Evolutionary conservation across 2,888 invertebrate genomes (phyloP).

Genomic region (Napeogenes inachia): DNA sequence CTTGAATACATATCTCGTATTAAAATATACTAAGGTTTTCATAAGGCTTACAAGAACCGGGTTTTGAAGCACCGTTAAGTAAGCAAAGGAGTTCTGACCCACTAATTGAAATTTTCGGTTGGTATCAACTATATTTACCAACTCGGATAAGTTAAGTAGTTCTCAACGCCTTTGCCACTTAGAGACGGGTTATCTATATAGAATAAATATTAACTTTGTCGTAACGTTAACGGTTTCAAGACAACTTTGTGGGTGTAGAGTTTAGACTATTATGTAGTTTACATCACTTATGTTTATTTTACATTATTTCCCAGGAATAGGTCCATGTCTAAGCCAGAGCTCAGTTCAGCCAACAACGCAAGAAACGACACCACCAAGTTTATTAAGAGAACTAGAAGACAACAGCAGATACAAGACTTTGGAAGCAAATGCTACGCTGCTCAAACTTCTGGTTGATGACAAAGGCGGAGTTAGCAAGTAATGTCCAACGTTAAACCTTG

Average conservation of each 20-base stretch:
- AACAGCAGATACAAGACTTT: constrained; percentile 72
- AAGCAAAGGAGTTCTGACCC: constrained; percentile 58
- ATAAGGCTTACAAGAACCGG: constrained; percentile 26
- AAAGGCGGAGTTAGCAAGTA: constrained; percentile 72
- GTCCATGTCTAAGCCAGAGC: constrained; percentile 41
- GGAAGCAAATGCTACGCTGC: constrained; percentile 67
- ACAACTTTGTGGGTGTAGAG: constrained; percentile 4
- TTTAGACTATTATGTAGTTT: background rate
- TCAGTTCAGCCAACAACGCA: constrained; percentile 34
- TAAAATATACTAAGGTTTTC: constrained; percentile 14
- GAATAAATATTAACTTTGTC: constrained; percentile 29
- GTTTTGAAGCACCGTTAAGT: constrained; percentile 61
- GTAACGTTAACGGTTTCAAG: constrained; percentile 24
- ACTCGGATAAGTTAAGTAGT: constrained; percentile 45
- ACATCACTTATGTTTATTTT: background rate
- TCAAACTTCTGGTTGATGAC: constrained; percentile 65
- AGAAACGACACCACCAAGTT: constrained; percentile 50
- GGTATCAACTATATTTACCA: constrained; percentile 43
- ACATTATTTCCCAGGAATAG: constrained; percentile 41
- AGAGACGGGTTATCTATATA: constrained; percentile 25
- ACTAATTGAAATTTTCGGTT: constrained; percentile 49
- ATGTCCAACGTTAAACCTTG: background rate
- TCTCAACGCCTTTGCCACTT: constrained; percentile 24
- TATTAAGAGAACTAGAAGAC: constrained; percentile 65
- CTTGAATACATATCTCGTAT: constrained; percentile 32